Percentiles rank a stretch among this genome's conserved stretches.
Conservation (phyloP, 2,113 vertebrate species). For the Chionodraco myersi region DNA sequence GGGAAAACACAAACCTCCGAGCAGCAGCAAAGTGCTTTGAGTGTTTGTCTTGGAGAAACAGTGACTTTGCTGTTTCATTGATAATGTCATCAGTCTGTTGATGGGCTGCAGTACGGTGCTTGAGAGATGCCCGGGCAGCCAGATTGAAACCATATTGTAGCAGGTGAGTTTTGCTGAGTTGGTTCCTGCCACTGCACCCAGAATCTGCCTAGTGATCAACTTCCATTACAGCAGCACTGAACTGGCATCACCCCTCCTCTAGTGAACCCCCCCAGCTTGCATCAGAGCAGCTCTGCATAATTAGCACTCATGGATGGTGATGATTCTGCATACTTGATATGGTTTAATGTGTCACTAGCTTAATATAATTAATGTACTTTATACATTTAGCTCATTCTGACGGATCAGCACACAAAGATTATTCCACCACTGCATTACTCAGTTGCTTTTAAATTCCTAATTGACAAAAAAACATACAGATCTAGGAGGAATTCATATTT, state of each 20-base stretch:
- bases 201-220: constrained; percentile 83
- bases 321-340: constrained; percentile 59
- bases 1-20: constrained; percentile 27
- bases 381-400: constrained; percentile 4
- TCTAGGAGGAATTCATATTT: constrained; percentile 55
- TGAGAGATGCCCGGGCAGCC: constrained; percentile 63
- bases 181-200: constrained; percentile 72
- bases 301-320: constrained; percentile 59
- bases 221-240: constrained; percentile 72
- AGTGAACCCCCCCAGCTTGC: constrained; percentile 25
- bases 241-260: constrained; percentile 60
- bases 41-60: constrained; percentile 39
- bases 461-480: constrained; percentile 35
- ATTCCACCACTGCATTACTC: constrained; percentile 1
- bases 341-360: constrained; percentile 35
- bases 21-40: constrained; percentile 36
- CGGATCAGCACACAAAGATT: background rate
- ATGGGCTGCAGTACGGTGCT: constrained; percentile 67
- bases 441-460: constrained; percentile 37
- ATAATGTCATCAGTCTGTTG: constrained; percentile 80
- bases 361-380: constrained; percentile 12
- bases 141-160: constrained; percentile 72
- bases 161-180: constrained; percentile 81
- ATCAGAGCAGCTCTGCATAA: constrained; percentile 62
- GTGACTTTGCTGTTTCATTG: constrained; percentile 81